These are phyloP conservation scores for Dissostichus mawsoni DNA, from an alignment of 2,113 vertebrate genomes.

Conservation along the genomic window DNA sequence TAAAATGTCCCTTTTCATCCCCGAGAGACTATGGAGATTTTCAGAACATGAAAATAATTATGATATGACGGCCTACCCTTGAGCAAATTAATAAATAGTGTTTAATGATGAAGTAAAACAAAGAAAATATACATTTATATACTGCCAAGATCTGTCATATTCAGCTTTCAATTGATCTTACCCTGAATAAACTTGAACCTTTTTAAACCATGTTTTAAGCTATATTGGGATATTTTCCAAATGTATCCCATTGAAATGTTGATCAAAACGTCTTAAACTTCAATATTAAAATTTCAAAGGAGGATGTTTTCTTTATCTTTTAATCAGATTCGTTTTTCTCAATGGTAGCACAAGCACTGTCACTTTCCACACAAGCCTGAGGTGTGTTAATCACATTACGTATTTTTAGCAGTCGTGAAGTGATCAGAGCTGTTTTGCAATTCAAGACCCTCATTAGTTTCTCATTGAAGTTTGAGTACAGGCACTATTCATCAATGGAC, in stretches of 20 bases:
- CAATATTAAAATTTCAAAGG: not conserved
- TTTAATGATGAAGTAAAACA: not conserved
- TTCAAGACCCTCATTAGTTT: slow-evolving; percentile 55
- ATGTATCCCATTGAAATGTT: too few species aligned
- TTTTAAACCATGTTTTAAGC: not conserved
- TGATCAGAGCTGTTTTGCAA: slow-evolving; percentile 59
- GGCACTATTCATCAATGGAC: slow-evolving; percentile 32
- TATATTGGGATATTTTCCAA: not conserved
- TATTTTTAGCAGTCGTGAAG: slow-evolving; percentile 61
- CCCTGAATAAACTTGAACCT: not conserved
- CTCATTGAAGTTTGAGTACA: slow-evolving; percentile 46
- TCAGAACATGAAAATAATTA: not conserved
- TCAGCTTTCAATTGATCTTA: not conserved
- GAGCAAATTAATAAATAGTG: not conserved
- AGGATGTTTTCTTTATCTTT: not conserved
- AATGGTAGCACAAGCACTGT: not conserved
- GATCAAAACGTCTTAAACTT: too few species aligned
- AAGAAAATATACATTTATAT: not conserved
- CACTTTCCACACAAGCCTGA: slow-evolving; percentile 26
- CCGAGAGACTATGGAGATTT: not conserved
- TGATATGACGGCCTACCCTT: not conserved
- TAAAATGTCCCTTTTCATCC: not conserved
- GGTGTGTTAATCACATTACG: slow-evolving; percentile 45
- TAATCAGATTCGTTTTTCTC: not conserved
- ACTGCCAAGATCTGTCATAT: not conserved